Evolutionary conservation across 2,797 vertebrate genomes (phyloP), one percentile per base, ranked within the genome.

Genomic region (Microctenopoma lineatum): DNA sequence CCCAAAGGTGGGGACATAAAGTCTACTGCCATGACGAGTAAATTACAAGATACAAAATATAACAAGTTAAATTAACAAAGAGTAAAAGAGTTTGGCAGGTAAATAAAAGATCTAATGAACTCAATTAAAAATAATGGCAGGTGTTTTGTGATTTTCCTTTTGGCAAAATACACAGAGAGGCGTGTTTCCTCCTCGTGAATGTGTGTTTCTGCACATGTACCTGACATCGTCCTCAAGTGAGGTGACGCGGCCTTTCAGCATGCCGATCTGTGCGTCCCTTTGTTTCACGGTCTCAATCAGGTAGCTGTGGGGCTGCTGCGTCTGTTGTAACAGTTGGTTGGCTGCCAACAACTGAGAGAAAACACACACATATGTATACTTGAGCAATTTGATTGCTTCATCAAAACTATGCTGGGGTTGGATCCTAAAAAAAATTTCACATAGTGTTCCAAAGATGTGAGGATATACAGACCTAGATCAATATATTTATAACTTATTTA

Each of bases 231-330:
- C 94, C 78, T 98, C 96, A 41, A 98, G 94, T 25, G 92, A 93
- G 5, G 87, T 7, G 74, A 96, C 80, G 2, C 66, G 91, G 44
- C 95, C 93, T 80, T 93, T 96, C 68, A 96, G 91, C 1, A 74
- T 44, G 70, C 79, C 85, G 86, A 98, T 96, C 76, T 97, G 96
- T 21, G 90, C 81, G 64, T 99, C 97, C 80, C 94, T 94, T 81
- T 96, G 96, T 36, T 93, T 95, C 57, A 98, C 95, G 0, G 95
- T 94, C 79, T 98, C 97, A 26, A 98, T 94, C 66, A 99, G 95
- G 79, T 97, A 98, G 85, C 96, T 96, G 69, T 98, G 95, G 0
- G 98, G 98, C 69, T 99, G 98, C 54, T 98, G 96, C 16, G 95
- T 91, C 91, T 97, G 96, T 87, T 91, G 92, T 70, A 99, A 81